Conservation (phyloP, 1,140 invertebrate genomes). For the Sarcophaga bullata region DNA sequence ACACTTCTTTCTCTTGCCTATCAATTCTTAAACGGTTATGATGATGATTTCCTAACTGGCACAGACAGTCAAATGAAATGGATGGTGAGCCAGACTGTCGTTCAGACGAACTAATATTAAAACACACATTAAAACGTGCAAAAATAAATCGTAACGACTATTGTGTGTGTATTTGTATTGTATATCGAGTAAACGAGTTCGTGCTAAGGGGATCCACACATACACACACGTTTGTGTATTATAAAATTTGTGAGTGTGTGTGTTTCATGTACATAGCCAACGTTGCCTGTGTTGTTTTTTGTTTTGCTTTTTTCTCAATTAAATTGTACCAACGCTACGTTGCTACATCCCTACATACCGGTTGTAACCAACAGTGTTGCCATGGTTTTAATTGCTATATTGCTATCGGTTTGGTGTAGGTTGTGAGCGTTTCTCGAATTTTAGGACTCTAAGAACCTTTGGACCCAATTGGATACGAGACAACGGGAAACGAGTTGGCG, state of each 20-base stretch:
- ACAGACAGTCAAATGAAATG: background rate
- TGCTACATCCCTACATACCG: slow-evolving; percentile 19
- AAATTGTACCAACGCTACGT: slow-evolving; percentile 18
- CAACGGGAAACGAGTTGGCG: too few species aligned
- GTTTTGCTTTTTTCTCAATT: slow-evolving; percentile 22
- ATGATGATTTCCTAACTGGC: slow-evolving; percentile 8
- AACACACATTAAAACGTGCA: background rate
- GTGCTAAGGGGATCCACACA: background rate
- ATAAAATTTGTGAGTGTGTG: background rate
- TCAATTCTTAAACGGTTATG: background rate
- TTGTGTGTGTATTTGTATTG: too few species aligned
- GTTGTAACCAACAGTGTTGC: background rate
- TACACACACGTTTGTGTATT: background rate
- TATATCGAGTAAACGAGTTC: background rate
- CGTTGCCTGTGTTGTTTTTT: background rate
- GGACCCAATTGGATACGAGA: too few species aligned
- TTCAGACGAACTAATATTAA: background rate
- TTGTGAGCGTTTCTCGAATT: too few species aligned
- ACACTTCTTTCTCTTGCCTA: background rate
- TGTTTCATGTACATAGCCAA: slow-evolving; percentile 1
- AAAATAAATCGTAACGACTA: background rate
- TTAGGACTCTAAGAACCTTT: too few species aligned
- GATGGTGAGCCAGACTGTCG: background rate
- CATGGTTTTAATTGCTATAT: too few species aligned
- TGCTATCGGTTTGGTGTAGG: too few species aligned